Evolutionary conservation across 2,888 invertebrate species (phyloP).

Genomic region (Phalera bucephala): DNA sequence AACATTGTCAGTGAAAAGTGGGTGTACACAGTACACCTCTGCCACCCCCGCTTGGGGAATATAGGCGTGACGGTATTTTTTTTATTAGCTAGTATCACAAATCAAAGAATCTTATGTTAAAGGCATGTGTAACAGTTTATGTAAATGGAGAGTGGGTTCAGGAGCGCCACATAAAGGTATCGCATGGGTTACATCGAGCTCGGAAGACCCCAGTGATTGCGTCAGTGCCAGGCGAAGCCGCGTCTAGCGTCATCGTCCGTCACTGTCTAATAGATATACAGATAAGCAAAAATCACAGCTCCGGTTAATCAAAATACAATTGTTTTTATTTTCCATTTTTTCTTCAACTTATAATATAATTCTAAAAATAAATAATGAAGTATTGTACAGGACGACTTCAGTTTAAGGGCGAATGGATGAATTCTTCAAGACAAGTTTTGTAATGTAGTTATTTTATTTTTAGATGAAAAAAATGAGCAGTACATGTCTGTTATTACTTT

Average conservation of each 20-base stretch:
- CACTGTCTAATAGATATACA: conserved; percentile 59
- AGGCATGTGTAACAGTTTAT: too few species aligned
- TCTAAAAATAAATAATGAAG: conserved; percentile 79
- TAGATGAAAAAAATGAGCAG: too few species aligned
- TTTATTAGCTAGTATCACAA: background rate
- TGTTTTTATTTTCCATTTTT: conserved; percentile 68
- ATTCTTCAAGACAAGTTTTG: too few species aligned
- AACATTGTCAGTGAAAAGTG: too few species aligned
- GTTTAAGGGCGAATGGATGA: conserved; percentile 65
- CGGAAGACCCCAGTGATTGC: conserved; percentile 49
- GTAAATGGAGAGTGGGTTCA: conserved; percentile 1
- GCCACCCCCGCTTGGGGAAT: too few species aligned
- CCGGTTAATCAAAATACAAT: conserved; percentile 80
- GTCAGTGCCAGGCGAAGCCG: conserved; percentile 28
- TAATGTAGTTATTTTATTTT: too few species aligned
- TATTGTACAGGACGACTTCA: conserved; percentile 73
- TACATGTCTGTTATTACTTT: too few species aligned
- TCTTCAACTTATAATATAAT: conserved; percentile 65
- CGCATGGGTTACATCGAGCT: conserved; percentile 22
- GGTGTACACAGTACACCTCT: too few species aligned
- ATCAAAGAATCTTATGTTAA: background rate
- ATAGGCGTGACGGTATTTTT: too few species aligned
- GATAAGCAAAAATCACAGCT: conserved; percentile 82
- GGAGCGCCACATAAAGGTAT: conserved; percentile 14
- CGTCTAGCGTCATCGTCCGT: conserved; percentile 5